phyloP scores from a whole-genome alignment of 2,797 vertebrate species.

The Falco berigora region DNA sequence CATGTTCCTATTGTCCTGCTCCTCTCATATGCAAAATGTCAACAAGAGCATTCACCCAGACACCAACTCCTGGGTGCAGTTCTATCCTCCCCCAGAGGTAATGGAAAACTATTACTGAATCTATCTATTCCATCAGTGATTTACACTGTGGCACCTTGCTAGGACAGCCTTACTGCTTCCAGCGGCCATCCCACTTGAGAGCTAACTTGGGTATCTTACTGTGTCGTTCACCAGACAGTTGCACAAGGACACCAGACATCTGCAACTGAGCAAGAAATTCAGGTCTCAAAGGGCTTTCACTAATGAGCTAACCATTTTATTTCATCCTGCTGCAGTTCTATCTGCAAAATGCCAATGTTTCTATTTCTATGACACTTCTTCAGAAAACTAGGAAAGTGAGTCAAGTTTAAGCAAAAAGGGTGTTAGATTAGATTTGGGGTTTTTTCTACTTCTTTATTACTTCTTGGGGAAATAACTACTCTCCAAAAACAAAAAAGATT shows the following conservation, averaged over 20 bases:
- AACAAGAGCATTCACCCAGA: not conserved
- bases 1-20: not conserved
- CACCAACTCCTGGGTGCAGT: not conserved
- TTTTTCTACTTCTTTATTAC: not conserved
- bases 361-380: not conserved
- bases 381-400: not conserved
- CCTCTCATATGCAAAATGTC: not conserved
- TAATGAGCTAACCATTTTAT: not conserved
- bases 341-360: not conserved
- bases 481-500: not conserved
- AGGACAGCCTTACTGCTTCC: not conserved
- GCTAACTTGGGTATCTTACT: not conserved
- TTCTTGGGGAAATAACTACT: not conserved
- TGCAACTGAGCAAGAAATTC: not conserved
- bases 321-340: not conserved
- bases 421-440: not conserved
- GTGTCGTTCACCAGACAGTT: not conserved
- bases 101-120: not conserved
- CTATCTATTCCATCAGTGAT: not conserved
- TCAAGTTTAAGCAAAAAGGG: not conserved
- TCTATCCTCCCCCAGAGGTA: not conserved
- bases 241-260: not conserved
- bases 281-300: not conserved
- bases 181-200: not conserved
- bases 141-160: not conserved